Conservation (phyloP, 2,888 invertebrate species). For the Mesochorus sp. region DNA sequence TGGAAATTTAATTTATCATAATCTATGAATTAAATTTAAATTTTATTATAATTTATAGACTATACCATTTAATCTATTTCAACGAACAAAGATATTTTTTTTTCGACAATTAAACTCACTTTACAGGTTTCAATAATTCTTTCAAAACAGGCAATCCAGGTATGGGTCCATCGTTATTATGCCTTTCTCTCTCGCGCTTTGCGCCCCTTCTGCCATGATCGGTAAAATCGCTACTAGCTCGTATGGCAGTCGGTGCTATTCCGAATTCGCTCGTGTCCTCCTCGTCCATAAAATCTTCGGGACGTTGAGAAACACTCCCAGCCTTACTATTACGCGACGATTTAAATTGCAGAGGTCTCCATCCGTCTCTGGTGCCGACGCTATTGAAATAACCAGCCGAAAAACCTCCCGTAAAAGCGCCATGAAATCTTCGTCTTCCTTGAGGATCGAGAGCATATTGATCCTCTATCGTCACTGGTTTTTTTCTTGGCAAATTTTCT, state of each 20-base stretch:
- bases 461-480: slow-evolving; percentile 91
- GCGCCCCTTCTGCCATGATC: slow-evolving; percentile 76
- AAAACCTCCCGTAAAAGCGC: slow-evolving; percentile 99
- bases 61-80: too few species aligned
- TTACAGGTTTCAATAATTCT: slow-evolving; percentile 84
- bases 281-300: slow-evolving; percentile 99
- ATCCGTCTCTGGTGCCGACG: slow-evolving; percentile 97
- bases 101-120: too few species aligned
- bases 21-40: too few species aligned
- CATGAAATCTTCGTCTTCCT: slow-evolving; percentile 96
- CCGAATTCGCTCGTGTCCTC: slow-evolving; percentile 98
- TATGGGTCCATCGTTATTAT: slow-evolving; percentile 78
- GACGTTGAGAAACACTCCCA: slow-evolving; percentile 84
- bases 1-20: too few species aligned
- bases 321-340: slow-evolving; percentile 92
- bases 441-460: slow-evolving; percentile 95
- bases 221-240: slow-evolving; percentile 91
- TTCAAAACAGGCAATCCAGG: slow-evolving; percentile 84
- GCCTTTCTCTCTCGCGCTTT: slow-evolving; percentile 79
- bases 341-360: slow-evolving; percentile 94
- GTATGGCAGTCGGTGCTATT: slow-evolving; percentile 94
- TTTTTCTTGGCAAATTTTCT: slow-evolving; percentile 92
- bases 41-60: too few species aligned
- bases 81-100: too few species aligned
- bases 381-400: slow-evolving; percentile 99